phyloP scores from a whole-genome alignment of 2,888 invertebrate genomes.

The Amphipyra tragopoginis region DNA sequence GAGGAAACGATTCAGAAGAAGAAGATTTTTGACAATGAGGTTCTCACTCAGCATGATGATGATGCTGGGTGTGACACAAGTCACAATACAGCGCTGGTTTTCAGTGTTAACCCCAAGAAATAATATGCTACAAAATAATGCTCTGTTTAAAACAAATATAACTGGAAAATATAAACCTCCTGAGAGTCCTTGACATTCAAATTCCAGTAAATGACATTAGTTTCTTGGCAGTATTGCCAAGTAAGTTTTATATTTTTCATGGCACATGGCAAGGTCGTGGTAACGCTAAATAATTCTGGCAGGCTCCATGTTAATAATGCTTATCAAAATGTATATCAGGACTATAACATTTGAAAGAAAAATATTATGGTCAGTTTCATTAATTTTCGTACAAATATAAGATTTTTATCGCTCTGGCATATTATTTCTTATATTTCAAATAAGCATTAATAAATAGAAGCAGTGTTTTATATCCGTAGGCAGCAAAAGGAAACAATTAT shows the following conservation, averaged over 20 bases:
- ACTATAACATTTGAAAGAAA: slow-evolving; percentile 4
- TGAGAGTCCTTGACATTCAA: slow-evolving; percentile 53
- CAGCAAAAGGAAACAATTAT: not conserved
- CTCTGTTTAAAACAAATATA: slow-evolving; percentile 4
- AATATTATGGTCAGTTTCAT: slow-evolving; percentile 7
- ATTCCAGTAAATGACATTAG: slow-evolving; percentile 32
- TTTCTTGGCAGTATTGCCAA: slow-evolving; percentile 57
- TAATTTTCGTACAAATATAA: slow-evolving; percentile 10
- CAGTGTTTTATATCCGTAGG: not conserved
- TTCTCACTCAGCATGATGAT: no score
- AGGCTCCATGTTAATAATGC: slow-evolving; percentile 17
- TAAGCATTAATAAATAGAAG: not conserved
- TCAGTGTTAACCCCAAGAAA: no score
- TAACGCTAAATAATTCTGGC: slow-evolving; percentile 25
- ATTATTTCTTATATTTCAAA: not conserved
- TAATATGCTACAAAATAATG: not conserved
- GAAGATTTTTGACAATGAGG: no score
- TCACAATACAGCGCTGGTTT: no score
- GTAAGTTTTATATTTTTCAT: slow-evolving; percentile 49
- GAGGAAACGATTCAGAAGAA: no score
- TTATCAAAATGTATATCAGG: slow-evolving; percentile 31
- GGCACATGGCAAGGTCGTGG: slow-evolving; percentile 47
- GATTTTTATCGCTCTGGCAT: slow-evolving; percentile 1
- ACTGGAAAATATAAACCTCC: slow-evolving; percentile 9
- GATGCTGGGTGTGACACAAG: no score